These are phyloP conservation scores for Agrilus cyanescens DNA, from an alignment of 2,888 invertebrate species.

Conservation along the genomic window DNA sequence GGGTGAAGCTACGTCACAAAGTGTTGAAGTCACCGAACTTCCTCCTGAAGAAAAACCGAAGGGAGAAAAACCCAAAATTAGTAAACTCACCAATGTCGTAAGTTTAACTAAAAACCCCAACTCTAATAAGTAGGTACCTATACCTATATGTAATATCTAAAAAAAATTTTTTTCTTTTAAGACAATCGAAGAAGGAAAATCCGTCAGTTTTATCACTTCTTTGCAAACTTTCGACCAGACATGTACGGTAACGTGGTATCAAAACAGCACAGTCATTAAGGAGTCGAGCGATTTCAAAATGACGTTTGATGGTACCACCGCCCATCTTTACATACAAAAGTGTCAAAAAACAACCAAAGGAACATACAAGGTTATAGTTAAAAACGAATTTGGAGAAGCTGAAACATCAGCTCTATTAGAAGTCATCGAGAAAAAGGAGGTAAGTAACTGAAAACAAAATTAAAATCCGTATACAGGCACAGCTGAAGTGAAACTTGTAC, in stretches of 20 bases:
- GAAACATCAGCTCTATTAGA: conserved; percentile 77
- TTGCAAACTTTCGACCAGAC: conserved; percentile 67
- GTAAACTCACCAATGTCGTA: conserved; percentile 64
- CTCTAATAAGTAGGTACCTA: not conserved
- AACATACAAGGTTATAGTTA: conserved; percentile 73
- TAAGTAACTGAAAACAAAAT: conserved; percentile 7
- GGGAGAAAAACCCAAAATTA: conserved; percentile 70
- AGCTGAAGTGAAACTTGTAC: too few relatives aligned
- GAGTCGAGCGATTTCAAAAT: conserved; percentile 67
- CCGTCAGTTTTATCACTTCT: conserved; percentile 65
- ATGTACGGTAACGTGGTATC: conserved; percentile 76
- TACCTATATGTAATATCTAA: not conserved
- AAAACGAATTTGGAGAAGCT: conserved; percentile 85
- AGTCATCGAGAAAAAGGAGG: conserved; percentile 46
- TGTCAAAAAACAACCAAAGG: conserved; percentile 65
- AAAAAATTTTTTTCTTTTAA: conserved; percentile 26
- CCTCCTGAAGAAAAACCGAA: conserved; percentile 63
- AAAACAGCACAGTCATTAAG: conserved; percentile 63
- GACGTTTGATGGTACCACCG: conserved; percentile 72
- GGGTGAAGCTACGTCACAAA: conserved; percentile 82
- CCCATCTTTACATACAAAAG: conserved; percentile 65
- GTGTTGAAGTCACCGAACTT: conserved; percentile 75
- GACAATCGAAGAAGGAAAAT: conserved; percentile 59
- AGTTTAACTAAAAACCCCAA: conserved; percentile 25
- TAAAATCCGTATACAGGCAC: too few relatives aligned